These are phyloP conservation scores for Chaitophorus viminalis DNA, from an alignment of 2,888 invertebrate genomes.

Conservation along the genomic window DNA sequence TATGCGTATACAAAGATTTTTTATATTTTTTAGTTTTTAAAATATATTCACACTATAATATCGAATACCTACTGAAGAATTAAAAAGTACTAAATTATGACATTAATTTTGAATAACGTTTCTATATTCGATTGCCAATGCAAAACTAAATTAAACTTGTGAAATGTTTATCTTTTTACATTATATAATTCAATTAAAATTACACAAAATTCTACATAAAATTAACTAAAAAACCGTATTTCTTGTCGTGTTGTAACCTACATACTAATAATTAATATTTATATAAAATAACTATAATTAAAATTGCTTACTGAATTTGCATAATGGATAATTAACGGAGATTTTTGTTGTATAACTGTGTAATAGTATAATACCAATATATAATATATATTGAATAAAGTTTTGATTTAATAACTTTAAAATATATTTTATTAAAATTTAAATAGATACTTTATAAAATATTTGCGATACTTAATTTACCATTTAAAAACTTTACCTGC, in stretches of 20 bases:
- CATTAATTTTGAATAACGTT: neutral
- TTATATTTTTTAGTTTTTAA: too few species aligned
- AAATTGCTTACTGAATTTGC: neutral
- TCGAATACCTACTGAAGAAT: too few species aligned
- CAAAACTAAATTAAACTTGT: neutral
- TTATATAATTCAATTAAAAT: neutral
- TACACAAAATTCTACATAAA: neutral
- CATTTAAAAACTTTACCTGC: neutral
- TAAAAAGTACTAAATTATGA: neutral
- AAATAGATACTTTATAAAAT: neutral
- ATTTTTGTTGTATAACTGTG: neutral
- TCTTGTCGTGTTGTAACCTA: neutral
- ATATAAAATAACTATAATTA: neutral
- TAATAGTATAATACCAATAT: too few species aligned
- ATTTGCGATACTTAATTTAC: neutral
- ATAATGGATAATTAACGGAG: neutral
- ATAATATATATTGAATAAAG: neutral
- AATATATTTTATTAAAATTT: neutral
- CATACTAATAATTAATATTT: neutral
- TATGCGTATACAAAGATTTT: too few species aligned
- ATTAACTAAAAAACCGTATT: neutral
- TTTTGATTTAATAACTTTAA: neutral
- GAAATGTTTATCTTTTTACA: neutral
- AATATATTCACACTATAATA: too few species aligned
- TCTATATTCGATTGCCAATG: neutral